A percentile compares a stretch with the other conserved stretches of the same genome.
Evolutionary conservation across 2,113 vertebrate species (phyloP).

Genomic region (Scortum barcoo): DNA sequence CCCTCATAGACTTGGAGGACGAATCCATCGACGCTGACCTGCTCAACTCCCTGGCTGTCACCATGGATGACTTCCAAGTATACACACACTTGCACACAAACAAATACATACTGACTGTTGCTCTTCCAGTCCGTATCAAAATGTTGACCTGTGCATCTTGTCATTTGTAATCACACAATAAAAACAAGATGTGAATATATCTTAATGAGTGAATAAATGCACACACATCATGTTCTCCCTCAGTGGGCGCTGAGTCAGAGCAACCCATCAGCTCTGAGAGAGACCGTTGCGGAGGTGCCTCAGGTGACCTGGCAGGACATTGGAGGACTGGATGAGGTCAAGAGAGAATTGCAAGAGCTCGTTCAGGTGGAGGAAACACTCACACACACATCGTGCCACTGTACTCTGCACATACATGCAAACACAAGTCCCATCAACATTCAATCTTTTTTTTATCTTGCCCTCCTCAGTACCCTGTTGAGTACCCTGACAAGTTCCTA

Average conservation of each 20-base stretch:
- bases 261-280: constrained; percentile 94
- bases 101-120: neutral
- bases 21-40: constrained; percentile 97
- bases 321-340: constrained; percentile 95
- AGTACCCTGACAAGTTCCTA: constrained; percentile 97
- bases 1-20: constrained; percentile 95
- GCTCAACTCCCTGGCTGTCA: constrained; percentile 96
- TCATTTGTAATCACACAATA: neutral
- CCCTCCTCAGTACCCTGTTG: constrained; percentile 90
- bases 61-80: constrained; percentile 98
- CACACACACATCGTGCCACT: neutral
- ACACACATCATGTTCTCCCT: constrained; percentile 5
- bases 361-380: constrained; percentile 88
- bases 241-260: constrained; percentile 98
- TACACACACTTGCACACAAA: neutral
- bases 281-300: constrained; percentile 95
- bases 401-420: neutral
- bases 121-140: neutral
- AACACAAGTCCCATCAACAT: neutral
- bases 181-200: neutral
- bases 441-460: neutral
- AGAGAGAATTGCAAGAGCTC: constrained; percentile 95
- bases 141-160: neutral
- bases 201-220: neutral
- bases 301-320: constrained; percentile 97